These are phyloP conservation scores for Ladona fulva DNA, from an alignment of 1,140 invertebrate genomes.

Conservation along the genomic window DNA sequence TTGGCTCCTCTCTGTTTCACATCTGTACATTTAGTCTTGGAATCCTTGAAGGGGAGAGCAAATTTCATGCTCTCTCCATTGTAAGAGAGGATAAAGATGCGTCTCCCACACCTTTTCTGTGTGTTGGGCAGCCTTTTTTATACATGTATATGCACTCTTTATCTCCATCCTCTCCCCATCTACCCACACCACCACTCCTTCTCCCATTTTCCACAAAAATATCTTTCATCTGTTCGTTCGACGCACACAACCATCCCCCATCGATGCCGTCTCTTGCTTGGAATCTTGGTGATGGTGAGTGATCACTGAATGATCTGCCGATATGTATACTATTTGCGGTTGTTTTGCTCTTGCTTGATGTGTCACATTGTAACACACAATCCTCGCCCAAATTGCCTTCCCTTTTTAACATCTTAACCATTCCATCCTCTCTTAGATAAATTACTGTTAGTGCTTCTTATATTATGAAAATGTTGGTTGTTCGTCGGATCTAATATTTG, in stretches of 20 bases:
- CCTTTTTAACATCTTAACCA: no score
- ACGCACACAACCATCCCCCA: not conserved
- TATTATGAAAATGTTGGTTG: no score
- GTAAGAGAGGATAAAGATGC: no score
- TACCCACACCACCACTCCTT: not conserved
- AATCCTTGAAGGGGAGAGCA: no score
- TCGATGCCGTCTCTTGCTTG: constrained; percentile 7
- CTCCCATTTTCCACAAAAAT: constrained; percentile 9
- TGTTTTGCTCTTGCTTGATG: constrained; percentile 5
- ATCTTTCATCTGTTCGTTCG: constrained; percentile 8
- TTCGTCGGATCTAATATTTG: no score
- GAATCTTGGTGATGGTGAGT: not conserved
- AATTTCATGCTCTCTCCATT: no score
- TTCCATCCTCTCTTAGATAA: no score
- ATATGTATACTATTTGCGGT: constrained; percentile 1
- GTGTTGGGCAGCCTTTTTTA: not conserved
- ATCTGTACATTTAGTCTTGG: no score
- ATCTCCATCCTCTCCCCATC: constrained; percentile 13
- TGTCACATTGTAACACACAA: not conserved
- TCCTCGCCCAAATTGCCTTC: no score
- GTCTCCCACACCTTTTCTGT: not conserved
- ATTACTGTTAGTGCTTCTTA: no score
- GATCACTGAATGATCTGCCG: not conserved
- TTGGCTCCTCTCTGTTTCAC: no score
- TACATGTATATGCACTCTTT: constrained; percentile 6